These are phyloP conservation scores for Poecilia wingei DNA, from an alignment of 2,797 vertebrate genomes.

Conservation along the genomic window DNA sequence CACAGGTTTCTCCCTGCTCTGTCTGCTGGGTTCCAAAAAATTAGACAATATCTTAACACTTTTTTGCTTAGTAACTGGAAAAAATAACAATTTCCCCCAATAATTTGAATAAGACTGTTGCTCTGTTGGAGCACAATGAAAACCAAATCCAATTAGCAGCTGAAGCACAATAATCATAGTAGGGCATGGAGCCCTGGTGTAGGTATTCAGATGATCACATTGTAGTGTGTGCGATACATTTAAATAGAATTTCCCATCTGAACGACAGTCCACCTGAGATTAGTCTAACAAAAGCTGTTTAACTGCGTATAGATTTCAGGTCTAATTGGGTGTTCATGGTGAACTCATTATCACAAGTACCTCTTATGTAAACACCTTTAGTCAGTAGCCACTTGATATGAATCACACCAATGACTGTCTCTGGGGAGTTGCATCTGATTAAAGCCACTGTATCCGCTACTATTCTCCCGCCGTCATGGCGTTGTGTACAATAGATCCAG, in stretches of 20 bases:
- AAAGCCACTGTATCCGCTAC: conserved; percentile 14
- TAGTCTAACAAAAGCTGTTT: conserved; percentile 25
- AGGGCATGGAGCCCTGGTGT: background rate
- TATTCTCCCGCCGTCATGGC: background rate
- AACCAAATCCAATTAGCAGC: background rate
- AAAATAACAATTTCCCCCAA: background rate
- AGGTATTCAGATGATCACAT: too few species aligned
- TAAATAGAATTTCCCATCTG: background rate
- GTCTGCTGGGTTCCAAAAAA: background rate
- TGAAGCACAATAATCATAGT: background rate
- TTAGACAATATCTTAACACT: background rate
- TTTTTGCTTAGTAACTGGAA: background rate
- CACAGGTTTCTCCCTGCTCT: too few species aligned
- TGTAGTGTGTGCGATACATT: background rate
- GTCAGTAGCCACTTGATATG: conserved; percentile 45
- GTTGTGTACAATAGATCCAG: background rate
- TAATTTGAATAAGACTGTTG: background rate
- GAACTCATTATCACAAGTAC: conserved; percentile 52
- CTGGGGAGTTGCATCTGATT: conserved; percentile 29
- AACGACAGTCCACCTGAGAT: background rate
- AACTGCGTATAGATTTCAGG: conserved; percentile 25
- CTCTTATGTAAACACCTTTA: conserved; percentile 50
- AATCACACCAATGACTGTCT: conserved; percentile 44
- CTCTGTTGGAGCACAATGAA: background rate
- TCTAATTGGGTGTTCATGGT: conserved; percentile 40